Conservation (phyloP, 2,113 vertebrate genomes). For the Hyperopisus bebe region DNA sequence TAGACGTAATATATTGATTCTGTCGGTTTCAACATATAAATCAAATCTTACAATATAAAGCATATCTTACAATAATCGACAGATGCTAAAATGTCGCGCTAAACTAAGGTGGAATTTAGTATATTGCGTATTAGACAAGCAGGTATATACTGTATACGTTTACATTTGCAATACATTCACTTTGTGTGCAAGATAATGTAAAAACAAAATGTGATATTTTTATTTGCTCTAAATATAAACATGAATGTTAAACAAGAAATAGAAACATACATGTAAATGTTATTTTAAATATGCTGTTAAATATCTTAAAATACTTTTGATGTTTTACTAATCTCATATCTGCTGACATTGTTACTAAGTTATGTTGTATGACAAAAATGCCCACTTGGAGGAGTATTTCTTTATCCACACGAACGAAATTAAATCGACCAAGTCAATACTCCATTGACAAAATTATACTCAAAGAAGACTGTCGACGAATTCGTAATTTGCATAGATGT, state of each 20-base stretch:
- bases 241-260: background rate
- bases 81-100: background rate
- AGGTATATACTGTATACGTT: background rate
- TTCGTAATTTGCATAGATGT: constrained; percentile 11
- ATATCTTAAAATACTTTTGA: background rate
- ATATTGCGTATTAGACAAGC: background rate
- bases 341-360: background rate
- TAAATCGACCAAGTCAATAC: background rate
- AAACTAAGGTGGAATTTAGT: background rate
- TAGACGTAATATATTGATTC: background rate
- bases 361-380: background rate
- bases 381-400: background rate
- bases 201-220: background rate
- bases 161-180: background rate
- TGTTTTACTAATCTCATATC: background rate
- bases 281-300: background rate
- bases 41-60: background rate
- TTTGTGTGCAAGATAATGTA: background rate
- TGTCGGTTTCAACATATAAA: background rate
- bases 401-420: background rate
- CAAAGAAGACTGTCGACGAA: background rate
- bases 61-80: background rate
- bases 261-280: background rate
- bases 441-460: background rate
- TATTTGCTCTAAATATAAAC: background rate